A percentile compares a stretch with the other conserved stretches of the same genome.
These are phyloP conservation scores for Tortricodes alternella DNA, from an alignment of 2,888 invertebrate genomes.

Conservation along the genomic window DNA sequence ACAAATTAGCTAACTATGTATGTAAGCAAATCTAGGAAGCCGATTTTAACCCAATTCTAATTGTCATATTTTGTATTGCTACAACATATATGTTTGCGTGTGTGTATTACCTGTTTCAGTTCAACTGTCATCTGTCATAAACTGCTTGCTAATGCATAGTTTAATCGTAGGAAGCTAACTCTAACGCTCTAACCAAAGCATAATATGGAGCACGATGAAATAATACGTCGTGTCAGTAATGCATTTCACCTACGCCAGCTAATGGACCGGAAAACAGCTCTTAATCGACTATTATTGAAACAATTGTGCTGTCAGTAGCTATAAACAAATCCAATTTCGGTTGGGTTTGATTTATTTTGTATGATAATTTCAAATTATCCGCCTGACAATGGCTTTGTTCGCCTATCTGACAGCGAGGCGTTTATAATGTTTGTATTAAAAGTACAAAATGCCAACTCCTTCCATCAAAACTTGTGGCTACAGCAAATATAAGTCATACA, in stretches of 20 bases:
- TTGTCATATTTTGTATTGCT: constrained; percentile 36
- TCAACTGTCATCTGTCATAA: too few species aligned
- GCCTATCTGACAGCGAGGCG: neutral
- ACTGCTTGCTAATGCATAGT: too few species aligned
- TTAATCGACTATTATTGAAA: constrained; percentile 18
- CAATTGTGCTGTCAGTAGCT: constrained; percentile 25
- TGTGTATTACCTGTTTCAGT: too few species aligned
- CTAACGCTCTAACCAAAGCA: neutral
- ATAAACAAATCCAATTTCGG: constrained; percentile 19
- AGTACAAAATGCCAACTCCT: too few species aligned
- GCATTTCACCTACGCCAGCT: constrained; percentile 22
- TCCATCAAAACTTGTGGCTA: too few species aligned
- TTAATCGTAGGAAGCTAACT: too few species aligned
- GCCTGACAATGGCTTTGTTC: neutral
- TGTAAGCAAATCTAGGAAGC: too few species aligned
- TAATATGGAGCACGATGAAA: neutral
- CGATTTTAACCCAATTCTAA: too few species aligned
- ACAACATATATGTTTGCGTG: constrained; percentile 27
- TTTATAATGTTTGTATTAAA: neutral
- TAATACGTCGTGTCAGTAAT: constrained; percentile 16
- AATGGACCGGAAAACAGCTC: constrained; percentile 27
- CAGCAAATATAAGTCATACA: neutral
- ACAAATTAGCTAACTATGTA: too few species aligned
- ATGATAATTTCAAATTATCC: constrained; percentile 3
- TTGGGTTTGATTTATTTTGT: constrained; percentile 13